Base-by-base conservation (phyloP, 2,888 invertebrate genomes). In the Hypomecis atomaria region DNA sequence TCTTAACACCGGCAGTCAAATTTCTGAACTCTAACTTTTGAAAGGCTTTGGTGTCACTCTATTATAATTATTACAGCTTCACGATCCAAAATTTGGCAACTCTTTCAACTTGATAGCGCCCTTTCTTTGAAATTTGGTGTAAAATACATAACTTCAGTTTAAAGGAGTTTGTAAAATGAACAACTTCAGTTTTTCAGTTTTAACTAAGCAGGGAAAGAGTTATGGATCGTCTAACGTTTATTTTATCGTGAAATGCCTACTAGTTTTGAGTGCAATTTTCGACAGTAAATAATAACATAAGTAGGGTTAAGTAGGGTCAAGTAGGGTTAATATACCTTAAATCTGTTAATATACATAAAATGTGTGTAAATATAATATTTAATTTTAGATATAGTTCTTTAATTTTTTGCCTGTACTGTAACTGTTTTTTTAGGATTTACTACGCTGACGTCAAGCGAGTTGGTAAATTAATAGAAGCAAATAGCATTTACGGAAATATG, bases 21-120 rank as follows among this genome's bases (percentile, higher is more conserved):
- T 43, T 11, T 4, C 43, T 5, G 8, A 33, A 3, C 3, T 8
- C 6, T 37, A 37, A 49, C 7, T 37, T 47, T 78, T 74, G 78
- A 66, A 70, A 73, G 67, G 44, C 65, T 67, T 55, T 13, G 73
- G 38, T 70, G 71, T 66, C 68, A 69, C 42, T 66, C 63, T 56
- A 62, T 71, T 66, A 58, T 71, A n/a, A n/a, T n/a, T n/a, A 71
- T 70, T 69, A 69, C 73, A 76, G 77, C 69, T 72, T 77, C 56
- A 37, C 66, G 71, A 67, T 72, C 75, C 66, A 54, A 76, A 62
- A 66, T 67, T 67, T 63, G 55, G 13, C 53, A 63, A 60, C 62
- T 69, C 64, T 53, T 57, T 57, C 36, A 57, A 65, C 57, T 61
- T 48, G 34, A 40, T 9, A 44, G 42, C 37, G 50, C 48, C 61